phyloP scores from a whole-genome alignment of 1,140 invertebrate species.

The Ips nitidus region DNA sequence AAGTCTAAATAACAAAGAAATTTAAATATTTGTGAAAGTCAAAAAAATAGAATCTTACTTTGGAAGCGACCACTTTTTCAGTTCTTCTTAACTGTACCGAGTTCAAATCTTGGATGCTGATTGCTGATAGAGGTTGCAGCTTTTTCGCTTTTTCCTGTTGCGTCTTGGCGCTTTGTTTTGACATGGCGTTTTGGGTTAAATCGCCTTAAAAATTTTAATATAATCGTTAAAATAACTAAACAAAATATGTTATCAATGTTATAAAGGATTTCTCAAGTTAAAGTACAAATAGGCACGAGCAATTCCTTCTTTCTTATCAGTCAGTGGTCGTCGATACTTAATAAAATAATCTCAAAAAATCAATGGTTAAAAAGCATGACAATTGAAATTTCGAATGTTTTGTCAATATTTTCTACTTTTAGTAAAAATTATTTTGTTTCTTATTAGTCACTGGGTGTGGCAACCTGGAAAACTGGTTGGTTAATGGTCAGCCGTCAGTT shows the following conservation, averaged over 20 bases:
- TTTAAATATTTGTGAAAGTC: background rate
- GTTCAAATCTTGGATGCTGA: conserved; percentile 82
- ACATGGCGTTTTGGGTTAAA: conserved; percentile 33
- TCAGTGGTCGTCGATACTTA: too few species aligned
- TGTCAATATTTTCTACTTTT: too few species aligned
- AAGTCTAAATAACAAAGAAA: conserved; percentile 56
- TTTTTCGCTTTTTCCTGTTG: conserved; percentile 51
- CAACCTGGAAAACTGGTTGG: too few species aligned
- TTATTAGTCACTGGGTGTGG: too few species aligned
- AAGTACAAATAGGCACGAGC: too few species aligned
- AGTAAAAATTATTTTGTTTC: too few species aligned
- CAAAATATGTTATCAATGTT: background rate
- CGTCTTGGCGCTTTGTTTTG: conserved; percentile 28
- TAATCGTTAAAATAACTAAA: background rate
- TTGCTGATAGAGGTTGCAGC: conserved; percentile 73
- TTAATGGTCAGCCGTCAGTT: too few species aligned
- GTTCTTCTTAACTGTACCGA: conserved; percentile 76
- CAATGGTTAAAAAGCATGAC: too few species aligned
- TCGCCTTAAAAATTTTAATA: conserved; percentile 22
- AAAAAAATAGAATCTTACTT: conserved; percentile 12
- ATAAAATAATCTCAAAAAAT: too few species aligned
- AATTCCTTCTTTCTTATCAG: too few species aligned
- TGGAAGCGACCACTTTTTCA: conserved; percentile 68
- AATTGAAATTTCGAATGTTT: too few species aligned
- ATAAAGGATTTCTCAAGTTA: too few species aligned